Base-by-base conservation (phyloP, 2,113 vertebrate genomes). In the Bothrops jararaca region DNA sequence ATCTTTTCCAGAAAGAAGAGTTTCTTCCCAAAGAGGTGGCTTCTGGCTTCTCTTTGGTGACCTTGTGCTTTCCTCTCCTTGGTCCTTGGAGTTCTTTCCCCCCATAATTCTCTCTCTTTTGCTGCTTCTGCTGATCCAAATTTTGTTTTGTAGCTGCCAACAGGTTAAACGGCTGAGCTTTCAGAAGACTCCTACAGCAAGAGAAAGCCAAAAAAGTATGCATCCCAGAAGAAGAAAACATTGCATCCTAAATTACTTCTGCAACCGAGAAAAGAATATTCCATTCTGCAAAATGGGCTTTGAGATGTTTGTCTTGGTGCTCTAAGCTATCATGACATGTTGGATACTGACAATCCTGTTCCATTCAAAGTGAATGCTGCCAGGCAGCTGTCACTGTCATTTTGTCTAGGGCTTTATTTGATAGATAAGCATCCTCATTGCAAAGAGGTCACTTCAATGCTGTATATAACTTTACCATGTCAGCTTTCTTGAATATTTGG, bases 351-450 rank as follows among this genome's bases (percentile, higher is more conserved):
- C 93, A 85, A 96, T 97, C 95, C 95, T 87, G 95, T 93, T 96
- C 80, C 64, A 94, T 96, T 97, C 97, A 97, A 97, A 97, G 95
- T 95, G 97, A 97, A 97, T 97, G 94, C 97, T 97, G 97, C 93
- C 5, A 91, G 94, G 95, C 98, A 99, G 98, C 98, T 99, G 98
- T 98, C 97, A 94, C 98, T 98, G 98, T 98, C 98, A 98, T 96
- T 99, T 98, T 93, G 96, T 93, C 94, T 23, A 90, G 10, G 88
- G 96, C 95, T 96, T 97, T 97, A 98, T 96, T 97, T 97, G 98
- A 98, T 96, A 97, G 98, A 96, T 97, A 95, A 88, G 94, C 96
- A 94, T 96, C 97, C 97, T 97, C 96, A 92, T 97, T 96, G 97
- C 96, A 95, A 88, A 94, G 95, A 95, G 97, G 96, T 97, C 97